Conservation (phyloP, 2,797 vertebrate genomes). For the Bovichtus variegatus region DNA sequence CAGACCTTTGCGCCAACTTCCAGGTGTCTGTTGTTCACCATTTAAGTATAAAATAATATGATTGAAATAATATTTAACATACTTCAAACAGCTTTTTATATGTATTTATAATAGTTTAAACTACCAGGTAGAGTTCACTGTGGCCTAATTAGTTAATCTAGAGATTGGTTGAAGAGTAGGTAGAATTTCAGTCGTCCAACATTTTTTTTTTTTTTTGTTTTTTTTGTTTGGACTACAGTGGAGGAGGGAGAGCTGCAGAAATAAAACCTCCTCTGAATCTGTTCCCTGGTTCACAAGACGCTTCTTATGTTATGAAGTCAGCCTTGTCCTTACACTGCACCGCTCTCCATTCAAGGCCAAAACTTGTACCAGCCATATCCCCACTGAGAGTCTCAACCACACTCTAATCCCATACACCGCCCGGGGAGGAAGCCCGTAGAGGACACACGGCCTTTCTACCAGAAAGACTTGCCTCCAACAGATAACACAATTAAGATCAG, state of each 20-base stretch:
- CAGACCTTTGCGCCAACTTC: too few relatives aligned
- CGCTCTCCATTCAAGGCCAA: constrained; percentile 42
- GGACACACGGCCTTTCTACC: constrained; percentile 14
- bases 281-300: constrained; percentile 20
- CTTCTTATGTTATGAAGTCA: constrained; percentile 44
- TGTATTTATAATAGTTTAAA: too few relatives aligned
- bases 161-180: too few relatives aligned
- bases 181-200: too few relatives aligned
- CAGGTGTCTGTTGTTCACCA: too few relatives aligned
- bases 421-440: constrained; percentile 29
- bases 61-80: too few relatives aligned
- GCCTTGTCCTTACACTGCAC: constrained; percentile 28
- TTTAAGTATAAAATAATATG: too few relatives aligned
- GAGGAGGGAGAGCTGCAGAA: background rate
- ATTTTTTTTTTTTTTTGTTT: too few relatives aligned
- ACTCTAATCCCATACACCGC: constrained; percentile 29
- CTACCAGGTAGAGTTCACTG: too few relatives aligned
- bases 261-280: background rate
- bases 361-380: constrained; percentile 46
- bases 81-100: too few relatives aligned
- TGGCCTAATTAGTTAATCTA: too few relatives aligned
- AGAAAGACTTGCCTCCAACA: constrained; percentile 27
- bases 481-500: constrained; percentile 59
- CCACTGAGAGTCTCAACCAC: constrained; percentile 52
- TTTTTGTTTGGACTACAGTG: too few relatives aligned